These are phyloP conservation scores for Cherax destructor DNA, from an alignment of 1,140 invertebrate genomes.

Conservation along the genomic window DNA sequence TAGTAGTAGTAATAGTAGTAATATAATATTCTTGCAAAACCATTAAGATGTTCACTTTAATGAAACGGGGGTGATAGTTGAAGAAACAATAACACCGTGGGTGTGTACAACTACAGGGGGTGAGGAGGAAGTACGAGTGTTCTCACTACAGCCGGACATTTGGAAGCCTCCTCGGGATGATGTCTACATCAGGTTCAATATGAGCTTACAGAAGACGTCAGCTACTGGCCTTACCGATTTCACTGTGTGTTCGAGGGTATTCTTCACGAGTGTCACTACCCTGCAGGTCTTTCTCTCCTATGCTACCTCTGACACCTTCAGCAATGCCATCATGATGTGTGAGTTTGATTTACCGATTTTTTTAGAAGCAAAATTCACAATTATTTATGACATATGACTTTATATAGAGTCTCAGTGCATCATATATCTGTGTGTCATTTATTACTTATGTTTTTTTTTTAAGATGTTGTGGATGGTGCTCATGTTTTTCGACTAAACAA, in stretches of 20 bases:
- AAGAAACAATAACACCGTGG: too few species aligned
- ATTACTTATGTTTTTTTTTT: neutral
- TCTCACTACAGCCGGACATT: constrained; percentile 32
- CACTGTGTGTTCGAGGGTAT: constrained; percentile 27
- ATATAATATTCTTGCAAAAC: too few species aligned
- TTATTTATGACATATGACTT: too few species aligned
- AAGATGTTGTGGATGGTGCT: constrained; percentile 19
- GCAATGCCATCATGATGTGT: constrained; percentile 49
- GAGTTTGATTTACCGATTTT: neutral
- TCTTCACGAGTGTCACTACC: neutral
- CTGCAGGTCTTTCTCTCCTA: constrained; percentile 41
- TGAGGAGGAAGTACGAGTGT: neutral
- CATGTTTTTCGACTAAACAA: constrained; percentile 49
- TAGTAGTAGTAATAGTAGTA: too few species aligned
- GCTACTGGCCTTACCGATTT: constrained; percentile 8
- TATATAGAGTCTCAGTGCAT: too few species aligned
- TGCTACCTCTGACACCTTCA: constrained; percentile 29
- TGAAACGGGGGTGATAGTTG: too few species aligned
- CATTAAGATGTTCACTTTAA: too few species aligned
- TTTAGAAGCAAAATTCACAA: too few species aligned
- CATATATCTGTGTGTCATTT: too few species aligned
- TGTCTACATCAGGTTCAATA: constrained; percentile 46
- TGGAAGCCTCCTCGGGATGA: constrained; percentile 35
- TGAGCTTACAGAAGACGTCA: constrained; percentile 30
- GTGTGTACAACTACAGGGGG: neutral